Base-by-base conservation (phyloP, 2,797 vertebrate species). In the Sarcoramphus papa region DNA sequence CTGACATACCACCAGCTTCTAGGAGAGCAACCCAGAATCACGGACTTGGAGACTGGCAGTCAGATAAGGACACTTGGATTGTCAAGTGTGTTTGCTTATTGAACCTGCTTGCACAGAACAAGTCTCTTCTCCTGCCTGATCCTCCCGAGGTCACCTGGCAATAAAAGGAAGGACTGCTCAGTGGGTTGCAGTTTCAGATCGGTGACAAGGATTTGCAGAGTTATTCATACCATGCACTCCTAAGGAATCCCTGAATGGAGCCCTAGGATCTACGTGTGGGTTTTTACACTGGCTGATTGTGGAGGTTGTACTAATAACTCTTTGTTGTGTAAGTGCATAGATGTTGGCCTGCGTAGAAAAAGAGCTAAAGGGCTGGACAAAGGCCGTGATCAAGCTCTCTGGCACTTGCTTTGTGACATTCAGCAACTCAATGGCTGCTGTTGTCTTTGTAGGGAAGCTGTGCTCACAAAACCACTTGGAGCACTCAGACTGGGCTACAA, bases 231-330 rank as follows among this genome's bases (percentile, higher is more conserved):
- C n/a, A 10, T 5, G 16, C 0, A 0, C 28, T 92, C 68, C 57
- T 75, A 41, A 85, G 37, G 72, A 92, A 17, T 30, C 54, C 65
- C 53, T 57, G 64, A 77, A 60, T 31, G 72, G 50, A 85, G 16
- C 41, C 48, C 51, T 74, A 2, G 27, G n/a, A 50, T 53, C 60
- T 31, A 4, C 0, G 0, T 45, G 86, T 85, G 57, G 88, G 72
- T 45, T 94, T 70, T 68, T n/a, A 75, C 81, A 37, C 27, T 72
- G 92, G 37, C 56, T 83, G 60, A 83, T 64, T 91, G 88, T 91
- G 82, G 84, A 73, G 73, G 28, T 50, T 91, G 79, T 68, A n/a
- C 86, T 88, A 96, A 80, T 91, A 85, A 83, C 68, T 68, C 90
- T 80, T 87, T 96, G 72, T 95, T 89, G 45, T 88, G 15, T 53